Percentiles rank a stretch among this genome's conserved stretches.
Conservation (phyloP, 2,888 invertebrate species). For the Pelosia muscerda region DNA sequence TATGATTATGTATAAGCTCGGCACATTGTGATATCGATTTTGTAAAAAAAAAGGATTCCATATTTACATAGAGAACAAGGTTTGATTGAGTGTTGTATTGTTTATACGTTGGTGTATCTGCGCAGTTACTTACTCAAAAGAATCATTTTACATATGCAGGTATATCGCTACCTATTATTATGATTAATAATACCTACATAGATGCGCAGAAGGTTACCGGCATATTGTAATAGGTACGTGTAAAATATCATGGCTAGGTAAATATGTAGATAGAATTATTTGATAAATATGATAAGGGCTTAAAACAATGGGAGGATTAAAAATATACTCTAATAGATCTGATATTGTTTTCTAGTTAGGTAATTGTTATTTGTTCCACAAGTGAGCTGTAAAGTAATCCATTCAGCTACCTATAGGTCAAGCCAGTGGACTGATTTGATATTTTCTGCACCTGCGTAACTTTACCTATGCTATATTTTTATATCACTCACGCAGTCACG, state of each 20-base stretch:
- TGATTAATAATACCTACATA: background rate
- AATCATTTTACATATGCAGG: background rate
- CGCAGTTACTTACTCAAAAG: background rate
- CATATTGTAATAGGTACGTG: background rate
- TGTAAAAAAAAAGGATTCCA: background rate
- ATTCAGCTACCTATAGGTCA: no score
- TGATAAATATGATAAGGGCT: background rate
- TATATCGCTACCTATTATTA: background rate
- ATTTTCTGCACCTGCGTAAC: no score
- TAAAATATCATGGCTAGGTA: background rate
- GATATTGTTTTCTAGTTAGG: background rate
- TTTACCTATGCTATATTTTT: no score
- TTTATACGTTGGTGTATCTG: background rate
- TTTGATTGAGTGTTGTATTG: background rate
- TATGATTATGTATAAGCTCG: no score
- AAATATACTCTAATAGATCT: background rate
- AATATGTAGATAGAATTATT: conserved; percentile 2
- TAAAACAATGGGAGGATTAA: background rate
- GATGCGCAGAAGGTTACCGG: background rate
- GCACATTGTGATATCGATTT: no score
- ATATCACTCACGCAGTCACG: no score
- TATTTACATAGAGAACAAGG: background rate
- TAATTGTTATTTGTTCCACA: background rate
- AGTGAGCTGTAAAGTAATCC: no score
- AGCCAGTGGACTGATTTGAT: no score